Evolutionary conservation across 2,797 vertebrate genomes (phyloP).

Genomic region (Eupleurogrammus muticus): DNA sequence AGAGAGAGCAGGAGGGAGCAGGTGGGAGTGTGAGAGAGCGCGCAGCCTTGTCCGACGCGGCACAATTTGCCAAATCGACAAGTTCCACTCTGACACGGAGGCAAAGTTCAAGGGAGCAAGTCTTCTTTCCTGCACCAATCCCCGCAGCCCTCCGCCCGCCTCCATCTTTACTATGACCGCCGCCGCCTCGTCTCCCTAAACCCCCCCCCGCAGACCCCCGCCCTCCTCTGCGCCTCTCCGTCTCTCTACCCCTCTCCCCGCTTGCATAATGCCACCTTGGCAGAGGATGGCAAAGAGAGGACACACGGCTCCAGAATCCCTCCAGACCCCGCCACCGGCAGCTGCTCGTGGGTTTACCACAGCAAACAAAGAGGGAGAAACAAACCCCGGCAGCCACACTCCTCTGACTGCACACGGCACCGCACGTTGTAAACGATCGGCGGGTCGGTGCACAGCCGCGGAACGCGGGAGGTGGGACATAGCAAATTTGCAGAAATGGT

Average conservation of each 20-base stretch:
- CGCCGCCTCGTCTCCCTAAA: conserved; percentile 50
- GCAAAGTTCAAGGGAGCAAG: conserved; percentile 90
- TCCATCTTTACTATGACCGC: conserved; percentile 76
- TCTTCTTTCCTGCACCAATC: conserved; percentile 83
- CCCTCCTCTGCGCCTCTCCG: conserved; percentile 35
- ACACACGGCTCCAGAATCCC: conserved; percentile 86
- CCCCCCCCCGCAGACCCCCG: conserved; percentile 24
- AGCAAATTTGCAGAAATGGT: conserved; percentile 51
- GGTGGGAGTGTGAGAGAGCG: conserved; percentile 72
- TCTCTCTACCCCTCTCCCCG: conserved; percentile 60
- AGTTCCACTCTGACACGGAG: conserved; percentile 90
- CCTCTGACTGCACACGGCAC: conserved; percentile 56
- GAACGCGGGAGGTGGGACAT: not conserved
- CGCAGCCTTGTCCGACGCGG: conserved; percentile 84
- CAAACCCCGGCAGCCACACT: conserved; percentile 68
- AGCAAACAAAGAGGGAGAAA: conserved; percentile 84
- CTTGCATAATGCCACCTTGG: conserved; percentile 90
- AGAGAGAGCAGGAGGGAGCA: conserved; percentile 53
- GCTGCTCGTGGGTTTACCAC: conserved; percentile 88
- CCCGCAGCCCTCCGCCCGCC: conserved; percentile 61
- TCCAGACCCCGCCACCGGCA: conserved; percentile 89
- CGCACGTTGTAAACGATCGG: conserved; percentile 40
- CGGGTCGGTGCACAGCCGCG: conserved; percentile 57
- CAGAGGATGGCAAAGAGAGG: conserved; percentile 83
- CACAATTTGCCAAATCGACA: conserved; percentile 93